These are phyloP conservation scores for Camptogramma bilineatum DNA, from an alignment of 2,888 invertebrate genomes.

Conservation along the genomic window DNA sequence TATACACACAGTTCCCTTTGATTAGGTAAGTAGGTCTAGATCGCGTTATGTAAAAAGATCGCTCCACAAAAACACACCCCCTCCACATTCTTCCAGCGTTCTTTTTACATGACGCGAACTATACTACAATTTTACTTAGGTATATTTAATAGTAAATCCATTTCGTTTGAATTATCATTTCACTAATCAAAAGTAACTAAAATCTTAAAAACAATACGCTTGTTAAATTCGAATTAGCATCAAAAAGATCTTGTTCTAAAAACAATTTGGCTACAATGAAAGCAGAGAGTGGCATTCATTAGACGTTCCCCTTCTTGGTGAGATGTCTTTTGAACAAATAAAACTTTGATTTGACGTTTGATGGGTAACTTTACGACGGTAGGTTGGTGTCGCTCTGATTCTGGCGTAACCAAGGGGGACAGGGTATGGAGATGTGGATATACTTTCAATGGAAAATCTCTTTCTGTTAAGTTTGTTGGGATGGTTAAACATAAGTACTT, in stretches of 20 bases:
- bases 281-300: constrained; percentile 68
- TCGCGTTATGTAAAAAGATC: no score
- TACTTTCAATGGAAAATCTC: neutral
- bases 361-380: constrained; percentile 36
- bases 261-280: constrained; percentile 78
- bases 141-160: no score
- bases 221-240: constrained; percentile 23
- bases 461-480: no score
- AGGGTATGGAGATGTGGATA: neutral
- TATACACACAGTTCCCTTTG: no score
- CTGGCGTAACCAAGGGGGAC: constrained; percentile 14
- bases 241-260: constrained; percentile 62
- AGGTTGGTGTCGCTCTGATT: constrained; percentile 12
- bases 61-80: no score
- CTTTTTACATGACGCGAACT: no score
- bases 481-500: no score
- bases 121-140: no score
- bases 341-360: constrained; percentile 59
- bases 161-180: neutral
- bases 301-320: constrained; percentile 52
- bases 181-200: neutral
- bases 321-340: constrained; percentile 74
- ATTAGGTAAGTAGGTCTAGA: no score
- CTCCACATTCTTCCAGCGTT: no score
- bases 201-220: constrained; percentile 20